phyloP scores from a whole-genome alignment of 2,797 vertebrate species.

The Tiaroga cobitis region DNA sequence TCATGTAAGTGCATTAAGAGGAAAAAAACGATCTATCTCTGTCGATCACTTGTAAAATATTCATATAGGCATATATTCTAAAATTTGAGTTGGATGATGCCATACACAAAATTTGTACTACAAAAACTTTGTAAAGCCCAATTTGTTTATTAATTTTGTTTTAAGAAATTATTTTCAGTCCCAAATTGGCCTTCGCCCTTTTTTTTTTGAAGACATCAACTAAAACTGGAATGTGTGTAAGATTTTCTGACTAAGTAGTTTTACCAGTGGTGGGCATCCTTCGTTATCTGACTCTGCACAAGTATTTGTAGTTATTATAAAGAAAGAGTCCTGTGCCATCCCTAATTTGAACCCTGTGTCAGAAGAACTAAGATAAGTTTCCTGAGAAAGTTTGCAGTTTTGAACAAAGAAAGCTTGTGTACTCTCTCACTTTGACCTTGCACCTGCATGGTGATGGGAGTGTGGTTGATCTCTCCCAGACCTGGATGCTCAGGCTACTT shows the following conservation, averaged over 20 bases:
- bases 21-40: too few relatives aligned
- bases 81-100: background rate
- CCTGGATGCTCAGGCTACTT: slow-evolving; percentile 52
- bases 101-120: too few relatives aligned
- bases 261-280: background rate
- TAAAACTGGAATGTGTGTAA: background rate
- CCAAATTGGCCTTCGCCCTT: background rate
- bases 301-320: slow-evolving; percentile 6
- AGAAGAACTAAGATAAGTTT: slow-evolving; percentile 55
- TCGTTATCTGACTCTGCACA: background rate
- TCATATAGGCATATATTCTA: background rate
- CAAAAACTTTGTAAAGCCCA: too few relatives aligned
- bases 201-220: background rate
- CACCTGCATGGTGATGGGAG: slow-evolving; percentile 70
- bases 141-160: background rate
- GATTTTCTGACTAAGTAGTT: background rate
- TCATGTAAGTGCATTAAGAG: too few relatives aligned
- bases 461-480: slow-evolving; percentile 61
- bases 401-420: slow-evolving; percentile 61
- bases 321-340: slow-evolving; percentile 38
- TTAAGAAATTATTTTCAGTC: background rate
- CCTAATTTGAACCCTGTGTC: slow-evolving; percentile 49
- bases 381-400: slow-evolving; percentile 48
- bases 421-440: slow-evolving; percentile 63
- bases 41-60: background rate